Conservation (phyloP, 2,113 vertebrate species). For the Crotophaga sulcirostris region DNA sequence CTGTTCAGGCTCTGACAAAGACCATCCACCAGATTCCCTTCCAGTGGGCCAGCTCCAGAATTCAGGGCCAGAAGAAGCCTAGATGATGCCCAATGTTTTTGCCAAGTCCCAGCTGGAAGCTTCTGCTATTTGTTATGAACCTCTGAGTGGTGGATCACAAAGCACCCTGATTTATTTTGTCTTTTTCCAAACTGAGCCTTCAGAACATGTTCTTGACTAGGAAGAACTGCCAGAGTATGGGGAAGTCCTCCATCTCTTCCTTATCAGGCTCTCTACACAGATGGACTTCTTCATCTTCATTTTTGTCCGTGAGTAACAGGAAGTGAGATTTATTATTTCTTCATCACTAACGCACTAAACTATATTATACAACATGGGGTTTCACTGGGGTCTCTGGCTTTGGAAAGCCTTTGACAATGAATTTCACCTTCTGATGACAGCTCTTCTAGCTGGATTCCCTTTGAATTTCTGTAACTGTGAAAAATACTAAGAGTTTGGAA, state of each 20-base stretch:
- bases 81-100: accelerated
- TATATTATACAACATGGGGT: neutral
- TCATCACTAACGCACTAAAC: neutral
- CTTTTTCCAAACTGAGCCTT: neutral
- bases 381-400: neutral
- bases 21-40: neutral
- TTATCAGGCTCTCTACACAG: neutral
- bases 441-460: neutral
- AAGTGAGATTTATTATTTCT: slow-evolving; percentile 7
- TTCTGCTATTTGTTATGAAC: neutral
- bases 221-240: neutral
- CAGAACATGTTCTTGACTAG: neutral
- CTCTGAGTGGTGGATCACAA: neutral
- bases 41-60: neutral
- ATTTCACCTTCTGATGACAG: neutral
- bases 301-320: neutral
- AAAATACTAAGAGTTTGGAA: neutral
- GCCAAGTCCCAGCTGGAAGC: neutral
- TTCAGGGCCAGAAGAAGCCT: neutral
- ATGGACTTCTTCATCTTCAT: neutral
- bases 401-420: neutral
- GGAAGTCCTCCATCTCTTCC: neutral
- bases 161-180: neutral
- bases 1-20: neutral
- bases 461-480: neutral